Evolutionary conservation across 2,888 invertebrate species (phyloP).

Genomic region (Tipula lateralis): DNA sequence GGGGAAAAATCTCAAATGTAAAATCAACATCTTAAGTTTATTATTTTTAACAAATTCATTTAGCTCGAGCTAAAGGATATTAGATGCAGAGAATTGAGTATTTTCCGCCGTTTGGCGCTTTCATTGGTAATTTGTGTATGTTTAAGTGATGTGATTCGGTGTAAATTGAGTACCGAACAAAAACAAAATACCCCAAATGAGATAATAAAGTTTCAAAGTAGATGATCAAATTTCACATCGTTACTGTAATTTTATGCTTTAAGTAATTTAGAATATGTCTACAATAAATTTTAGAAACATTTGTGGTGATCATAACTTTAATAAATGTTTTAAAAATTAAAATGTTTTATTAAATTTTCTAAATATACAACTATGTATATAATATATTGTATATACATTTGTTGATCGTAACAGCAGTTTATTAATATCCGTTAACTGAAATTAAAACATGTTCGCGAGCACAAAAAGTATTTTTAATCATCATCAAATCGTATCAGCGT

Average conservation of each 20-base stretch:
- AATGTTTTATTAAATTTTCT: background rate
- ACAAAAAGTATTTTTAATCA: background rate
- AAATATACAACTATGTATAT: background rate
- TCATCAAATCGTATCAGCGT: background rate
- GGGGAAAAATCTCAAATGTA: constrained; percentile 15
- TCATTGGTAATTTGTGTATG: background rate
- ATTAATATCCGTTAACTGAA: background rate
- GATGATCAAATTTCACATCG: background rate
- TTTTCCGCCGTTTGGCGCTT: background rate
- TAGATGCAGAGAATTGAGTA: background rate
- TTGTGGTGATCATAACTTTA: background rate
- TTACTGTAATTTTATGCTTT: too few species aligned
- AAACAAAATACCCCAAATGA: background rate
- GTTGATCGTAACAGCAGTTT: too few species aligned
- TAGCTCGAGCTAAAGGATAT: background rate
- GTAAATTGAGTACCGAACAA: background rate
- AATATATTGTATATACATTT: too few species aligned
- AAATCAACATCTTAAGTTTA: background rate
- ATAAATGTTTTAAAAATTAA: too few species aligned
- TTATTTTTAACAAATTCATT: constrained; percentile 1
- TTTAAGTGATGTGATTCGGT: background rate
- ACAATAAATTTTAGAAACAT: background rate
- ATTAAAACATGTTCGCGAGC: background rate
- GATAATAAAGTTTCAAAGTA: background rate
- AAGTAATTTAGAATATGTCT: too few species aligned